These are phyloP conservation scores for Sylvicapra grimmia DNA, from an alignment of 2,113 vertebrate species.

Conservation along the genomic window DNA sequence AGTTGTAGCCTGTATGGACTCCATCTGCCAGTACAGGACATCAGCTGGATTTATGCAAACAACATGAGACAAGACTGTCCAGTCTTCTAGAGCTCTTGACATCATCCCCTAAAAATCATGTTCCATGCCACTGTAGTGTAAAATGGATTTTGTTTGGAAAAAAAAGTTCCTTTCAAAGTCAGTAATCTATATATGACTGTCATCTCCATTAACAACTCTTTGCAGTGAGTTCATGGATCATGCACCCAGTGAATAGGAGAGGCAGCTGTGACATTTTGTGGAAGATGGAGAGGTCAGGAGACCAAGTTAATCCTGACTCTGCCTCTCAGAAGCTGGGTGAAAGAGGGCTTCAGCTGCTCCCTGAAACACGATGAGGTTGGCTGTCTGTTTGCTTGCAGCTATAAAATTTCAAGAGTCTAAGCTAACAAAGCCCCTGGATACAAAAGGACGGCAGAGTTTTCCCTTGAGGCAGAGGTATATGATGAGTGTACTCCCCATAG, in stretches of 20 bases:
- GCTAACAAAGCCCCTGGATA: background rate
- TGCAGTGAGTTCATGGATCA: background rate
- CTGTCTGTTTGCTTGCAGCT: background rate
- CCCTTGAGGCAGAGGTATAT: background rate
- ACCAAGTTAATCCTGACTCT: background rate
- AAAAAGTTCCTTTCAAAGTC: background rate
- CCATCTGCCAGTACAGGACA: background rate
- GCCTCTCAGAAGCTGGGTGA: background rate
- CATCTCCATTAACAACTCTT: background rate
- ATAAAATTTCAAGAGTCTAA: background rate
- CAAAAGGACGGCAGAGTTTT: background rate
- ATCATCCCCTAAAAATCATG: background rate
- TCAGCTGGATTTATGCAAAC: background rate
- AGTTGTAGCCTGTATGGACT: background rate
- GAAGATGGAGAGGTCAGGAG: background rate
- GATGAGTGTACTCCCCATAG: accelerated
- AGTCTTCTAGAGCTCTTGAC: background rate
- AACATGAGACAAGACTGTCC: background rate
- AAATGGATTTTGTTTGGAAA: background rate
- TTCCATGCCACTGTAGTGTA: background rate
- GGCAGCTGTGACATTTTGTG: background rate
- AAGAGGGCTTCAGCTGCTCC: background rate
- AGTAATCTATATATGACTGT: background rate
- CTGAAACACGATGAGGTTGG: accelerated
- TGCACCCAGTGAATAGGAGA: background rate